These are phyloP conservation scores for Aratinga solstitialis DNA, from an alignment of 2,797 vertebrate genomes.

Conservation along the genomic window DNA sequence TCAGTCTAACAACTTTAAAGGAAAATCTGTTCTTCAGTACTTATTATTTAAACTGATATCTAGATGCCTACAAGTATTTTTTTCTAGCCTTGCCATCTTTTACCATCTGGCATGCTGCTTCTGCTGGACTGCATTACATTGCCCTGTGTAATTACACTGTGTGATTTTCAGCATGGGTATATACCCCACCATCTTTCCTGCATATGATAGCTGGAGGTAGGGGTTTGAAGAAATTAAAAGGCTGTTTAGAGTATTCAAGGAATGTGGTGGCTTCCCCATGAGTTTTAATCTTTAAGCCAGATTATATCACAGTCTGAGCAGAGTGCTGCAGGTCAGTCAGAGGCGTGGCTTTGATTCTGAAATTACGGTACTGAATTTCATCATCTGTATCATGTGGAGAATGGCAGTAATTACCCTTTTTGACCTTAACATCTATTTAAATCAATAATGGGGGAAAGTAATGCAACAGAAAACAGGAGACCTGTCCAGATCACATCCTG, in stretches of 20 bases:
- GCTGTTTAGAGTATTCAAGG: not conserved
- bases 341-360: not conserved
- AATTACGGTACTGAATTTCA: not conserved
- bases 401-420: not conserved
- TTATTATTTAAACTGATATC: not conserved
- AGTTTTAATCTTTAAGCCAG: not conserved
- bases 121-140: not conserved
- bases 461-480: not conserved
- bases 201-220: not conserved
- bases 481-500: not conserved
- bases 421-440: not conserved
- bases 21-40: no score
- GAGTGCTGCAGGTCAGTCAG: not conserved
- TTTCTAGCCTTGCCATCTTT: not conserved
- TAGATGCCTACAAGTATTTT: not conserved
- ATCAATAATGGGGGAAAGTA: not conserved
- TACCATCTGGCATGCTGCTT: not conserved
- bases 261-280: not conserved
- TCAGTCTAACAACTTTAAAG: no score
- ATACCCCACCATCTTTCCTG: not conserved
- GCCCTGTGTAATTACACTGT: not conserved
- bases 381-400: rapidly evolving
- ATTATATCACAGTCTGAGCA: not conserved
- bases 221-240: not conserved
- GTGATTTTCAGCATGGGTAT: not conserved